Evolutionary conservation across 1,140 invertebrate species (phyloP), one percentile per base, ranked within the genome.

Genomic region (Brachionus rubens): DNA sequence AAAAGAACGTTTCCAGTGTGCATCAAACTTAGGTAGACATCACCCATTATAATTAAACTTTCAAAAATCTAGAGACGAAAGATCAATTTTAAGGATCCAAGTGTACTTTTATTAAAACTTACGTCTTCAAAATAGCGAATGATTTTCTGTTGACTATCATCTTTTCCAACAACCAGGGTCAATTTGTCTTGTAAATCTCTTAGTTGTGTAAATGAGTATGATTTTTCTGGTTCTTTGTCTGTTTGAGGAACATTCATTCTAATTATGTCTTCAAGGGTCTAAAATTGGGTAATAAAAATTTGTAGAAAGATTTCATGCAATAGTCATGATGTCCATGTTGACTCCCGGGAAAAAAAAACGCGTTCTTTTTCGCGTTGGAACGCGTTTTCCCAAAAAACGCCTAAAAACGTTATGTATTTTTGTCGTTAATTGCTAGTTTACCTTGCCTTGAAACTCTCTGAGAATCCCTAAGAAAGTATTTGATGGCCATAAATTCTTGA

Each of bases 131-230:
- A 83, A 41, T 75, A 77, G 26, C 81, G 80, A 3, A 83, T 80
- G 65, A 80, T 78, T 30, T 80, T 78, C 43, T 80, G 80, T 33
- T 79, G 79, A 24, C 79, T 77, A 50, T 80, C 80, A 68, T 80
- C 81, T 77, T 80, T 80, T 10, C 82, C 82, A 56, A 82, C 81
- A 43, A 83, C 82, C 48, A 83, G 62, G 80, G 82, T 81, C 16
- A 83, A 76, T 75, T 81, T 79, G 52, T 81, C 81, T 78, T 83
- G 82, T 7, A 83, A 72, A 52, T 83, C 81, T 26, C 79, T 77
- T 19, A 82, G 75, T 62, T 82, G 77, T 40, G 79, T 65, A 75
- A 79, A 79, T 19, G 65, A 77, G 68, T 59, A 54, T 1, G 19
- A 36, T 62, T 76, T 54, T 48, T 62, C 16, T 47, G 9, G 21